phyloP scores from a whole-genome alignment of 2,888 invertebrate genomes.

The Bursaphelenchus okinawaensis region DNA sequence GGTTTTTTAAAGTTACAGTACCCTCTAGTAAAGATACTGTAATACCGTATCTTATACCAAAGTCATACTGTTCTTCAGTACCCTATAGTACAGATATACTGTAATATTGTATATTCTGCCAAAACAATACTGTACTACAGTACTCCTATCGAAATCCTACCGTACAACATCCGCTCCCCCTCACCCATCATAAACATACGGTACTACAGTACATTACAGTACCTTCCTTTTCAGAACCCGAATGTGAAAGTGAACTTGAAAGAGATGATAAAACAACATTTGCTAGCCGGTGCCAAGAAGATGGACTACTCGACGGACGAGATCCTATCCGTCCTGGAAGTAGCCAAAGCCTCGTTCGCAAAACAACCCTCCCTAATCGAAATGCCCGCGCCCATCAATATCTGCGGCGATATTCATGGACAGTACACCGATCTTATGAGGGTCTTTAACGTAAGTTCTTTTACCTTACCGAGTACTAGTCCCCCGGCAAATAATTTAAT shows the following conservation, averaged over 20 bases:
- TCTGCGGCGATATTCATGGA: conserved; percentile 23
- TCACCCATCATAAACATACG: too few species aligned
- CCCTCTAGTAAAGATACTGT: too few species aligned
- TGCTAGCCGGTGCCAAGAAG: conserved; percentile 8
- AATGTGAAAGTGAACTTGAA: conserved; percentile 16
- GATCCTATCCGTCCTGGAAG: conserved; percentile 13
- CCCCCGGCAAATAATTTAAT: too few species aligned
- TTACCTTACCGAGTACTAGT: too few species aligned
- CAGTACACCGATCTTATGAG: conserved; percentile 23
- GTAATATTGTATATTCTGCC: too few species aligned
- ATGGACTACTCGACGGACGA: conserved; percentile 17
- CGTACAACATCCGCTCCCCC: too few species aligned
- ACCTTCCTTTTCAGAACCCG: too few species aligned
- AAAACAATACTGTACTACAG: neutral
- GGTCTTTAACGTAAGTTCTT: conserved; percentile 18
- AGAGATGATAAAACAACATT: conserved; percentile 18
- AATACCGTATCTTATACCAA: too few species aligned
- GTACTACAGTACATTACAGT: too few species aligned
- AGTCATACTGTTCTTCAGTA: too few species aligned
- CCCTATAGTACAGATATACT: too few species aligned
- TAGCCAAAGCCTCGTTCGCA: conserved; percentile 16
- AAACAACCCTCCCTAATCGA: conserved; percentile 20
- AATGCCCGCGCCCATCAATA: conserved; percentile 20
- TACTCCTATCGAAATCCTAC: neutral
- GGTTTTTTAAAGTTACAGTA: too few species aligned